Conservation (phyloP, 1,140 invertebrate species). For the Pseudomyrmex flavicornis region DNA sequence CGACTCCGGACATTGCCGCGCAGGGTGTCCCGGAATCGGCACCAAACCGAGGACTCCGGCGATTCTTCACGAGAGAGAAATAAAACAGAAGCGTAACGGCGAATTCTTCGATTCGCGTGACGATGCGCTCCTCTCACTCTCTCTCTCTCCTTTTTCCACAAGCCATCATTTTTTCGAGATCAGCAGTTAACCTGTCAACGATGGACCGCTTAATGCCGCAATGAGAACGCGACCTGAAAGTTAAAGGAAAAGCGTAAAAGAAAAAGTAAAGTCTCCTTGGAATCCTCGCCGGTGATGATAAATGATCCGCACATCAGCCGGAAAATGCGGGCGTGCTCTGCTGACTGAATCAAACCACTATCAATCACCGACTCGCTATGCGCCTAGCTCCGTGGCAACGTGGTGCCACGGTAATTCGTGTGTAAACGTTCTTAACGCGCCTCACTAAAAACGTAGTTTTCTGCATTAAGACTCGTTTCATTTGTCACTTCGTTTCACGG, state of each 20-base stretch:
- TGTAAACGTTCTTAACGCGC: constrained; percentile 50
- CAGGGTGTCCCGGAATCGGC: constrained; percentile 21
- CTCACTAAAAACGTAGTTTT: constrained; percentile 59
- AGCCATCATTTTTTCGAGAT: constrained; percentile 25
- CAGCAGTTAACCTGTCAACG: constrained; percentile 58
- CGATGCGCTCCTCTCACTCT: not conserved
- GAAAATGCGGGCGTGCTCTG: constrained; percentile 61
- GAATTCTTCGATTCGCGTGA: not conserved
- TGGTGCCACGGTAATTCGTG: constrained; percentile 23
- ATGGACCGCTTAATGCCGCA: constrained; percentile 44
- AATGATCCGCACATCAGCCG: constrained; percentile 63
- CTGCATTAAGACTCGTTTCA: constrained; percentile 57
- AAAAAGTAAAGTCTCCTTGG: constrained; percentile 41
- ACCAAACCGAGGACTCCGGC: not conserved
- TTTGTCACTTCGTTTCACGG: constrained; percentile 54
- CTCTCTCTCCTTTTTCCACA: not conserved
- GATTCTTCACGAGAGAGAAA: not conserved
- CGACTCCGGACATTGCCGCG: not conserved
- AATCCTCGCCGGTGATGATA: constrained; percentile 59
- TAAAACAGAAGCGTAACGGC: not conserved
- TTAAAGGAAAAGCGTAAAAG: constrained; percentile 12
- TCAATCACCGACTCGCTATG: constrained; percentile 61
- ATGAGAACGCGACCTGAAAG: constrained; percentile 54
- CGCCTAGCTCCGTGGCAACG: constrained; percentile 27
- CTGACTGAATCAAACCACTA: constrained; percentile 68